Evolutionary conservation across 2,113 vertebrate species (phyloP), one percentile per base, ranked within the genome.

Genomic region (Pangasianodon gigas): DNA sequence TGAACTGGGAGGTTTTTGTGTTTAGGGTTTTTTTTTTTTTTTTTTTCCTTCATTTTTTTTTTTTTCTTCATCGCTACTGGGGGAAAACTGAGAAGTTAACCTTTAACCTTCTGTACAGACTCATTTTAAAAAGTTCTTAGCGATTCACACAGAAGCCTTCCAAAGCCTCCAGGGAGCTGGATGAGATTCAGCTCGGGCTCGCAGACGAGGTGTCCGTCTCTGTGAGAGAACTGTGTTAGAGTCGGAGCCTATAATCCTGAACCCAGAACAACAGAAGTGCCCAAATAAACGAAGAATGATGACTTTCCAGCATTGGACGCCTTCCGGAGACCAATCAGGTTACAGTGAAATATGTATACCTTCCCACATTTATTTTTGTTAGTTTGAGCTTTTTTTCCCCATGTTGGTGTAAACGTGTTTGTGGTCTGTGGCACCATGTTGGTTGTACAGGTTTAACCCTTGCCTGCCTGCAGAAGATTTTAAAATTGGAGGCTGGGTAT

Each of bases 401-500:
- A 97, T 97, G 97, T 98, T 96, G 95, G 96, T 97, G 97, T 98
- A 97, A 96, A 95, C 94, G 95, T 95, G 94, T 94, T 95, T 94
- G 92, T 96, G 94, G 95, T 95, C 94, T 90, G 95, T 95, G 94
- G 93, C 95, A 95, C 93, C 94, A 94, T 93, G 92, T 93, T 93
- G 94, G 93, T 94, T 94, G 94, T 95, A 94, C 94, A 93, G 93
- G 93, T 92, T 89, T 84, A 91, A 93, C 89, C 91, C 91, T 89
- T 91, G 79, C 71, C 85, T 77, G 52, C 90, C 90, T 87, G 88
- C 86, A 82, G 84, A 85, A 37, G 44, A 24, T 62, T 67, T 87
- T 37, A 51, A 83, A 80, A 58, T 52, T 75, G 54, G 77, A 85
- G 87, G 84, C 69, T 77, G 71, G 84, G 56, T 86, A 46, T 81